Evolutionary conservation across 2,888 invertebrate genomes (phyloP), one percentile per base, ranked within the genome.

Genomic region (Calameuta idolon): DNA sequence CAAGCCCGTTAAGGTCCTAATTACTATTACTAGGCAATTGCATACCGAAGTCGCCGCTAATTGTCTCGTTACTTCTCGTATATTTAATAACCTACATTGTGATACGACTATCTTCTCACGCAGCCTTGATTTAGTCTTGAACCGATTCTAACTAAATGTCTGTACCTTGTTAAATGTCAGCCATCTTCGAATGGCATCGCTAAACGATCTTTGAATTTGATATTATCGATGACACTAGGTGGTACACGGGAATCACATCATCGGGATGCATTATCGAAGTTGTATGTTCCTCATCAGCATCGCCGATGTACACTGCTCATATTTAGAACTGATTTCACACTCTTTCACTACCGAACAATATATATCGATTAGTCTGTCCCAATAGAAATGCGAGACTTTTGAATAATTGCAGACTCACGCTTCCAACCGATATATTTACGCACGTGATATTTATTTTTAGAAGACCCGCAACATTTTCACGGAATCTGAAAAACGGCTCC

Each of bases 401-500:
- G 9, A 55, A 55, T 23, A 55, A 23, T 23, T 23, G 55, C 23
- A 55, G 23, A 23, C 55, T 55, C 23, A 55, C 55, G 55, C 9
- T 55, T 55, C 55, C 9, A 9, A 23, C 55, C 55, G 23, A 2
- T 23, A 55, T 55, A 55, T 23, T 55, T 55, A 55, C 9, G 9
- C 55, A 55, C 55, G 55, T 55, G 55, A 55, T 23, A 55, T 55
- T 55, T 55, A 55, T 55, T 55, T 55, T 23, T 55, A 23, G 23
- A 55, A 55, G 55, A 55, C 55, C 23, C 55, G 55, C 55, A 55
- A 55, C 55, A 23, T 55, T 55, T 55, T 55, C 55, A 55, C 55
- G 55, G 71, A 34, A 71, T 31, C 71, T 55, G 75, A 77, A 78
- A 75, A 74, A 77, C 74, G 30, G 33, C 71, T 71, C 73, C 75